phyloP scores from a whole-genome alignment of 2,113 vertebrate species.

The Canis aureus region DNA sequence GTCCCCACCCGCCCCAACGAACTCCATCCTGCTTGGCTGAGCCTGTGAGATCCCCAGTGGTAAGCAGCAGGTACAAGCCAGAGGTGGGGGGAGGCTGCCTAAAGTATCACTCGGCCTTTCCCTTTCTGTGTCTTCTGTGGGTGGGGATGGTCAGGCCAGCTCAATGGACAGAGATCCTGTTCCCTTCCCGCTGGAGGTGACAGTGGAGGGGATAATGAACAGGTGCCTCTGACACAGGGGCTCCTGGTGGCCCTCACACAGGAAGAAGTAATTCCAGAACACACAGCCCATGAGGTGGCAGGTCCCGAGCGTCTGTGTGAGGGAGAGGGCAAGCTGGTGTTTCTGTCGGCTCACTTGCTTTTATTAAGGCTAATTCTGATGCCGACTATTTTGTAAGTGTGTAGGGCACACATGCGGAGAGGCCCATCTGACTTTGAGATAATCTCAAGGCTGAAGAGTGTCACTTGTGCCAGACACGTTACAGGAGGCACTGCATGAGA shows the following conservation, averaged over 20 bases:
- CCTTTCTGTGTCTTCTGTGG: background rate
- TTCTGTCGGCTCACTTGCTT: constrained; percentile 44
- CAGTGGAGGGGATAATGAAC: background rate
- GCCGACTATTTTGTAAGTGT: constrained; percentile 25
- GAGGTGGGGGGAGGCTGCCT: accelerated
- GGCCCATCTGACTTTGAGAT: constrained; percentile 60
- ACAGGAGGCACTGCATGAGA: background rate
- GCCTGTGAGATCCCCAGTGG: background rate
- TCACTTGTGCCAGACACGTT: background rate
- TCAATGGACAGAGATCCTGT: background rate
- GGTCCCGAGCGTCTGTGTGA: background rate
- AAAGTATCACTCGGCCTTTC: background rate
- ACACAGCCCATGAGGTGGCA: background rate
- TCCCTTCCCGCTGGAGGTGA: background rate
- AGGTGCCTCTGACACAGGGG: background rate
- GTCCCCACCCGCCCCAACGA: accelerated
- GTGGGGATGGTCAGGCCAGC: background rate
- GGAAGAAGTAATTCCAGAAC: background rate
- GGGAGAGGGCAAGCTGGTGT: background rate
- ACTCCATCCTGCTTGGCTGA: background rate
- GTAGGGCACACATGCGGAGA: constrained; percentile 31
- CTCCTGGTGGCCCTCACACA: accelerated
- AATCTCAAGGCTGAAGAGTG: constrained; percentile 61
- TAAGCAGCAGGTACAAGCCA: background rate
- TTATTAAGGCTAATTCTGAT: constrained; percentile 72